phyloP scores from a whole-genome alignment of 2,888 invertebrate species.

The Smittia sp. region DNA sequence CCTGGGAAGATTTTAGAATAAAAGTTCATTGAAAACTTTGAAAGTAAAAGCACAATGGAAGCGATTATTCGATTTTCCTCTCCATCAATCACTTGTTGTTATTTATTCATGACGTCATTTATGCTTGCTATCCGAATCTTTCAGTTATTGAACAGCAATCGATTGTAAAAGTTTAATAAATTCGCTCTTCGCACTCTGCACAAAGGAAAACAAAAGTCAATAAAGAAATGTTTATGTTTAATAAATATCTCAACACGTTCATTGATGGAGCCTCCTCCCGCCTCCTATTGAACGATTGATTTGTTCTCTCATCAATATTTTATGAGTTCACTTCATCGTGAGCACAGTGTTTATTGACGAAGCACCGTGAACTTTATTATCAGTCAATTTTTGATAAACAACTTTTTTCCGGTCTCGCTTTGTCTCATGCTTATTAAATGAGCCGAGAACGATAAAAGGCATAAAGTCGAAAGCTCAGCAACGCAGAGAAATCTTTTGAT shows the following conservation, averaged over 20 bases:
- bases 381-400: conserved; percentile 20
- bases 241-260: too few species aligned
- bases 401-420: background rate
- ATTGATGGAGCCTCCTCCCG: too few species aligned
- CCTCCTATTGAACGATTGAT: background rate
- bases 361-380: conserved; percentile 28
- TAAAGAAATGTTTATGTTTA: too few species aligned
- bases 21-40: too few species aligned
- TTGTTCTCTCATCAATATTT: conserved; percentile 4
- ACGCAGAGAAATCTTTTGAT: background rate
- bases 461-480: background rate
- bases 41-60: too few species aligned
- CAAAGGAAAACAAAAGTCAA: too few species aligned
- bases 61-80: background rate
- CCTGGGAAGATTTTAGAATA: too few species aligned
- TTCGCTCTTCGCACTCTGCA: too few species aligned
- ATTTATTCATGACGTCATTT: conserved; percentile 9
- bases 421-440: background rate
- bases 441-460: background rate
- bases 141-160: background rate
- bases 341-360: background rate
- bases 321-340: background rate
- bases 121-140: background rate
- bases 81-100: conserved; percentile 16
- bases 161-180: too few species aligned